Percentiles rank a stretch among this genome's conserved stretches.
Evolutionary conservation across 2,888 invertebrate species (phyloP).

Genomic region (Priocnemis perturbator): DNA sequence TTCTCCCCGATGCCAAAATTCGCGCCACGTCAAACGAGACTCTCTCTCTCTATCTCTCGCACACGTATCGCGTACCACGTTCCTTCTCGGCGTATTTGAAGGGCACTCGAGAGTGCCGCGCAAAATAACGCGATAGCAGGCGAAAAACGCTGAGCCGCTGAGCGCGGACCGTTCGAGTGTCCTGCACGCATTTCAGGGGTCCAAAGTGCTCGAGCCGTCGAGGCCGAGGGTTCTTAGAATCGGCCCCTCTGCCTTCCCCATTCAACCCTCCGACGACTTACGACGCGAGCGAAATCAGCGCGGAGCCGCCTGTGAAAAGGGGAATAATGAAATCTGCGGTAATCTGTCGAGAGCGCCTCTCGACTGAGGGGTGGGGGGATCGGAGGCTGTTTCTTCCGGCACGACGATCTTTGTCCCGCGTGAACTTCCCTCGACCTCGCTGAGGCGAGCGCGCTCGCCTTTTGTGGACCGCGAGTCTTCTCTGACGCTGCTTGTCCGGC

Average conservation of each 20-base stretch:
- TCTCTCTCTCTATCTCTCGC: too few species aligned
- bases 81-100: slow-evolving; percentile 16
- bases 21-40: too few species aligned
- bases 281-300: slow-evolving; percentile 5
- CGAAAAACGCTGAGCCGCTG: slow-evolving; percentile 54
- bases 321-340: slow-evolving; percentile 39
- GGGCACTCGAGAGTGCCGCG: slow-evolving; percentile 36
- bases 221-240: slow-evolving; percentile 37
- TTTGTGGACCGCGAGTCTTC: too few species aligned
- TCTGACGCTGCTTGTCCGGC: too few species aligned
- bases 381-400: background rate
- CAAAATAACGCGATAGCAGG: slow-evolving; percentile 57
- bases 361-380: too few species aligned
- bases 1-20: too few species aligned
- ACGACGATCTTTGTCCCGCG: background rate
- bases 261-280: too few species aligned
- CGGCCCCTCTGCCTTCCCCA: slow-evolving; percentile 7
- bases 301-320: slow-evolving; percentile 18
- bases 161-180: slow-evolving; percentile 40
- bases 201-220: slow-evolving; percentile 43
- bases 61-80: too few species aligned
- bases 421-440: background rate
- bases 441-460: background rate
- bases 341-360: too few species aligned
- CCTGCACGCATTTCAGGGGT: slow-evolving; percentile 44